These are phyloP conservation scores for Boleophthalmus pectinirostris DNA, from an alignment of 2,113 vertebrate genomes.

Conservation along the genomic window DNA sequence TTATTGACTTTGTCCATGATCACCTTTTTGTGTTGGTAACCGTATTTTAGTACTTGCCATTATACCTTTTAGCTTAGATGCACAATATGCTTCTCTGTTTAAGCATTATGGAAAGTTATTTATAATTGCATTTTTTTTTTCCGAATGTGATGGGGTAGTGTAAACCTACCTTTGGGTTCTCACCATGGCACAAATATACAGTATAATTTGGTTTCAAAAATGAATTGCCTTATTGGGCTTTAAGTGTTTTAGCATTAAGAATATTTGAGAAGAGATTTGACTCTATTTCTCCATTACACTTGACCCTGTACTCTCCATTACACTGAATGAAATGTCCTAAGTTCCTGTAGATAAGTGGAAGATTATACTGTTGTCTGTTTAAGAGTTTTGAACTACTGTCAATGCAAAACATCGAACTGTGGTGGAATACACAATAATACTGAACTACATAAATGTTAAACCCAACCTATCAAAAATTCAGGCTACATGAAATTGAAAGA, in stretches of 20 bases:
- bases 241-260: background rate
- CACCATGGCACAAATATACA: background rate
- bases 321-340: background rate
- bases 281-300: background rate
- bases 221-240: background rate
- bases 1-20: slow-evolving; percentile 1
- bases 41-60: background rate
- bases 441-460: background rate
- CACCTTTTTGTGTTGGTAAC: slow-evolving; percentile 5
- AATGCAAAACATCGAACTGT: background rate
- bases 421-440: background rate
- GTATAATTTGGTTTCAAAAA: background rate
- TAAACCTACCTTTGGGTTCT: background rate
- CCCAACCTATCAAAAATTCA: background rate
- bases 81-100: background rate
- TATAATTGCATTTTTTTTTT: background rate
- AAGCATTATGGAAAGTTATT: background rate
- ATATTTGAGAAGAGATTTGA: background rate
- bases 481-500: background rate
- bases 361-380: background rate
- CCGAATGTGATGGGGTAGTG: background rate
- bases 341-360: background rate
- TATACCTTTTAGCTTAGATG: background rate
- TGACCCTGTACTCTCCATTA: no score
- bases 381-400: background rate